phyloP scores from a whole-genome alignment of 2,797 vertebrate genomes.

The Cheirogaleus major region DNA sequence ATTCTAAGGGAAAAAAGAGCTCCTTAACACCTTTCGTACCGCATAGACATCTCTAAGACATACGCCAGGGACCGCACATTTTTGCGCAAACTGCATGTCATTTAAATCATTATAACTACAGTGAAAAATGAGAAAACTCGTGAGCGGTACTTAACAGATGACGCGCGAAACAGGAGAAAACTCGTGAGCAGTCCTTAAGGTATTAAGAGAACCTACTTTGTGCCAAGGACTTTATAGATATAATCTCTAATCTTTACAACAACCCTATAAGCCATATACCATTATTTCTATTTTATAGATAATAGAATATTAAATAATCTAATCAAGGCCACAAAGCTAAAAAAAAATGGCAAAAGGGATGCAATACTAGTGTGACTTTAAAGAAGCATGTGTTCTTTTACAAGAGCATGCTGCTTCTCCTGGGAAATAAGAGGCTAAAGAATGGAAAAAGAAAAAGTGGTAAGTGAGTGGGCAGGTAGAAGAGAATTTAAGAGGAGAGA shows the following conservation, averaged over 20 bases:
- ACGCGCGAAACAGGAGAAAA: no score
- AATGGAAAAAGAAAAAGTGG: not conserved
- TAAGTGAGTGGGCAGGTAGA: not conserved
- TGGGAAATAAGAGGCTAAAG: not conserved
- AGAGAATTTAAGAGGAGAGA: slow-evolving; percentile 9
- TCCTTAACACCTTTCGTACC: not conserved
- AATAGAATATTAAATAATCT: not conserved
- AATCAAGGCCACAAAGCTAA: slow-evolving; percentile 33
- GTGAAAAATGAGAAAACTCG: no score
- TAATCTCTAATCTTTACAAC: slow-evolving; percentile 41
- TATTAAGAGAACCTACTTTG: not conserved
- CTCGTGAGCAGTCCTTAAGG: no score
- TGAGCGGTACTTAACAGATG: no score
- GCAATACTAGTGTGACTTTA: not conserved
- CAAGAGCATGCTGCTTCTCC: not conserved
- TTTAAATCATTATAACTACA: no score
- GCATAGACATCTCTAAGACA: no score
- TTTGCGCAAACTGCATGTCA: no score
- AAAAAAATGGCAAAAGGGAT: not conserved
- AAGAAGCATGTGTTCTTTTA: not conserved
- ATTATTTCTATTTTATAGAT: slow-evolving; percentile 35
- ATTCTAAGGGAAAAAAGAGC: not conserved
- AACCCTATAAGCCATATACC: not conserved
- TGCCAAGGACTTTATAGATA: not conserved
- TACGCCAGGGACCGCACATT: no score